Evolutionary conservation across 2,113 vertebrate genomes (phyloP).

Genomic region (Mormoops blainvillei): DNA sequence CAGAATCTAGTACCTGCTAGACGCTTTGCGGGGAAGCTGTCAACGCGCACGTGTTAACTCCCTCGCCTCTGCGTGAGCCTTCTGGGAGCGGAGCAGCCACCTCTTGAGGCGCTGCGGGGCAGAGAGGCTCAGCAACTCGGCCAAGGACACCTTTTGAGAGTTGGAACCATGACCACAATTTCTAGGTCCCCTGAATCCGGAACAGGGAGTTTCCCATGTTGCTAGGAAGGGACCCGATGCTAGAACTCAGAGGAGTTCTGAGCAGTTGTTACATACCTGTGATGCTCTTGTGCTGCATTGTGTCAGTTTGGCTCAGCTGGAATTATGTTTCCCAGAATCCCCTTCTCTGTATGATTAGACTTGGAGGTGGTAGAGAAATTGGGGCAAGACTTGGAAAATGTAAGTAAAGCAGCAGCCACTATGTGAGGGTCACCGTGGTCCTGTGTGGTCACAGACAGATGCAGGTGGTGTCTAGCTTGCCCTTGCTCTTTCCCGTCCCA

Average conservation of each 20-base stretch:
- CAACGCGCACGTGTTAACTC: background rate
- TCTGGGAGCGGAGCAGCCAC: background rate
- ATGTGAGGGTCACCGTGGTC: background rate
- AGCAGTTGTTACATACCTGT: rapidly evolving
- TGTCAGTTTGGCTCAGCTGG: background rate
- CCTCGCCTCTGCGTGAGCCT: background rate
- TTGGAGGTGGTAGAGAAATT: background rate
- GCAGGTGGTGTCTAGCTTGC: background rate
- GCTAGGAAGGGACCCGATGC: background rate
- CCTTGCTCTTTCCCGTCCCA: background rate
- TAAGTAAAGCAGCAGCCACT: background rate
- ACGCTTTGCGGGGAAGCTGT: background rate
- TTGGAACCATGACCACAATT: background rate
- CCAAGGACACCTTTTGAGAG: background rate
- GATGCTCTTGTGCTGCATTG: background rate
- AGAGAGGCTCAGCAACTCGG: background rate
- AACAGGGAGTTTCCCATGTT: background rate
- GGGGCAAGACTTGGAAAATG: background rate
- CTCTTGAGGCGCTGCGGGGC: background rate
- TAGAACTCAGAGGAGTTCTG: background rate
- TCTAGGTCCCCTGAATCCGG: background rate
- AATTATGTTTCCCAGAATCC: background rate
- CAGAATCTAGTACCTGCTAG: background rate
- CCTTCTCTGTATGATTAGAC: background rate
- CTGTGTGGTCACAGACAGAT: background rate